Percentiles rank a stretch among this genome's conserved stretches.
Conservation (phyloP, 2,113 vertebrate species). For the Phrynosoma platyrhinos region DNA sequence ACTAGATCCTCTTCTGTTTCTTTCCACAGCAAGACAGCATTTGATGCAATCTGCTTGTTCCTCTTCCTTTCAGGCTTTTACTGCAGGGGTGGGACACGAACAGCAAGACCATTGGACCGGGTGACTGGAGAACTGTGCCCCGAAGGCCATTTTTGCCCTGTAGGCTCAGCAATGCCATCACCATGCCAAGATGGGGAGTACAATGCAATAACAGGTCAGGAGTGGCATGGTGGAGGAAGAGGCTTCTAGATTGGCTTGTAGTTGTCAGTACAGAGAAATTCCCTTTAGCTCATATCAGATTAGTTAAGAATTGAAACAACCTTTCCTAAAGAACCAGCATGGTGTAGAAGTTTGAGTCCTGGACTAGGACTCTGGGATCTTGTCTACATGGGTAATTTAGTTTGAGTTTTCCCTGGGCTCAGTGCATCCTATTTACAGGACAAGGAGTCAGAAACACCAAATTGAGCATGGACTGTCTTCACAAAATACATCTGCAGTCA, state of each 20-base stretch:
- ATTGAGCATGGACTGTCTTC: too few species aligned
- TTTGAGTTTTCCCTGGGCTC: too few species aligned
- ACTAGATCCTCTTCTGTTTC: too few species aligned
- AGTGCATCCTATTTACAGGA: too few species aligned
- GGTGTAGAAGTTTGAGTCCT: background rate
- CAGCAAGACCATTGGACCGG: constrained; percentile 77
- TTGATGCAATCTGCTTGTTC: rapidly evolving
- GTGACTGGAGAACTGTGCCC: constrained; percentile 81
- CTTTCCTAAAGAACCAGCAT: background rate
- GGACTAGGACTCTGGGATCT: too few species aligned
- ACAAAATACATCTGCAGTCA: too few species aligned
- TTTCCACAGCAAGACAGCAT: background rate
- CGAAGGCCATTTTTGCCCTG: constrained; percentile 81
- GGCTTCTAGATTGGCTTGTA: rapidly evolving
- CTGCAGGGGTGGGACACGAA: constrained; percentile 78
- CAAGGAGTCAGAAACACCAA: too few species aligned
- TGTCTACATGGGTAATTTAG: too few species aligned
- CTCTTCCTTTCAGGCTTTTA: constrained; percentile 83
- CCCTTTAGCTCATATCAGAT: background rate
- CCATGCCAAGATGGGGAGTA: constrained; percentile 80
- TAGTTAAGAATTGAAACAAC: background rate
- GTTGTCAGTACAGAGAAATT: background rate
- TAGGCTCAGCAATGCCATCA: constrained; percentile 77
- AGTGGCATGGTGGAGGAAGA: background rate
- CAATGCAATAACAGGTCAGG: constrained; percentile 81